Percentiles rank a stretch among this genome's conserved stretches.
Evolutionary conservation across 2,888 invertebrate genomes (phyloP).

Genomic region (Acrocyrtus sp.): DNA sequence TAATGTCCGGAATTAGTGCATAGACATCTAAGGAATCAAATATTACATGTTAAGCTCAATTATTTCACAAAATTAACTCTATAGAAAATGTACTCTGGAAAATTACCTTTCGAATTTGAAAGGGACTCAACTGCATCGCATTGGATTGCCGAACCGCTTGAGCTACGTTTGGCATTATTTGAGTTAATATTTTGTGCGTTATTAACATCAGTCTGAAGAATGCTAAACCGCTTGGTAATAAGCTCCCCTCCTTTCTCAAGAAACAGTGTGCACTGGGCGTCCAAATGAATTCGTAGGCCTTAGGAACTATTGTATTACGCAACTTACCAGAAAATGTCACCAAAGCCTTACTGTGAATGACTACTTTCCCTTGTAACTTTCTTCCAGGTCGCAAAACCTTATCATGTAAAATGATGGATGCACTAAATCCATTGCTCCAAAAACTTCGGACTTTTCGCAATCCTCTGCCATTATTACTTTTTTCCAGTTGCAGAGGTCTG

Average conservation of each 20-base stretch:
- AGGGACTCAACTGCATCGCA: slow-evolving; percentile 40
- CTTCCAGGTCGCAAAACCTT: slow-evolving; percentile 38
- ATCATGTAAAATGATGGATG: slow-evolving; percentile 27
- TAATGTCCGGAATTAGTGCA: slow-evolving; percentile 36
- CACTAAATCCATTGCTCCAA: slow-evolving; percentile 49
- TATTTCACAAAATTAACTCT: too few species aligned
- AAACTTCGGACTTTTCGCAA: slow-evolving; percentile 38
- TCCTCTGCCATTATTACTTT: slow-evolving; percentile 7
- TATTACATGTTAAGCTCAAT: too few species aligned
- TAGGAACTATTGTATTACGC: neutral
- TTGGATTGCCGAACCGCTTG: slow-evolving; percentile 8
- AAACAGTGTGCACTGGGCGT: slow-evolving; percentile 41
- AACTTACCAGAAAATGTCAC: slow-evolving; percentile 35
- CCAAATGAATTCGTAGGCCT: slow-evolving; percentile 35
- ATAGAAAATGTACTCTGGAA: neutral
- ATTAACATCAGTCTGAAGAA: slow-evolving; percentile 21
- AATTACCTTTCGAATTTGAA: slow-evolving; percentile 33
- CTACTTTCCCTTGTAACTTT: slow-evolving; percentile 40
- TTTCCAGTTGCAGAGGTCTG: slow-evolving; percentile 29
- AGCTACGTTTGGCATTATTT: slow-evolving; percentile 13
- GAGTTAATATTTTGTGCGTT: slow-evolving; percentile 19
- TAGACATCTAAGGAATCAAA: slow-evolving; percentile 24
- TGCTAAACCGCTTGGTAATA: slow-evolving; percentile 34
- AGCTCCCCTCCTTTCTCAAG: slow-evolving; percentile 41
- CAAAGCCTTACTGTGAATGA: slow-evolving; percentile 35